A percentile compares a stretch with the other conserved stretches of the same genome.
These are phyloP conservation scores for Mastigias papua DNA, from an alignment of 30 jellyfish, hydroid and myxozoan species.

Conservation along the genomic window DNA sequence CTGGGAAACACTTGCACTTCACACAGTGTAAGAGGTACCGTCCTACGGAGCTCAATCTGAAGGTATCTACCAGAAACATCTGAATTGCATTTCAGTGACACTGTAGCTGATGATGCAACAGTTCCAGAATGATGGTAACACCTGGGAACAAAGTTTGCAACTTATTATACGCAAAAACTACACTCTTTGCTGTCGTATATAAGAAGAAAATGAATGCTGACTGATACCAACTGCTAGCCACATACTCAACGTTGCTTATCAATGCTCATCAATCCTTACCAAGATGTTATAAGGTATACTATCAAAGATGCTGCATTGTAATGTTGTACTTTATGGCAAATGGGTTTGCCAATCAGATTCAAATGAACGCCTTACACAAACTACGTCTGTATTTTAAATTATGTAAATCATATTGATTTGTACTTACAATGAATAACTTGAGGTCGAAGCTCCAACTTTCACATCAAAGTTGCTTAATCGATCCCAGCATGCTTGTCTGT, in stretches of 20 bases:
- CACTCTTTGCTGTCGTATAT: too few species aligned
- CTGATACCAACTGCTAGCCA: too few species aligned
- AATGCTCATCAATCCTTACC: too few species aligned
- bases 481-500: neutral
- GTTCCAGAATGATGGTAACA: constrained; percentile 7
- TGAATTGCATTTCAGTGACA: constrained; percentile 1
- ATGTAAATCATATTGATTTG: too few species aligned
- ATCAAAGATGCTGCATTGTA: too few species aligned
- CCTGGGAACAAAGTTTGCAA: neutral
- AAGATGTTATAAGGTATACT: too few species aligned
- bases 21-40: neutral
- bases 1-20: constrained; percentile 24
- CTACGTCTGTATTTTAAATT: too few species aligned
- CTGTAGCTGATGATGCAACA: neutral
- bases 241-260: too few species aligned
- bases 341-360: neutral
- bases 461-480: constrained; percentile 19
- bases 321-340: too few species aligned
- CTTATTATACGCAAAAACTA: too few species aligned
- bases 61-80: constrained; percentile 1
- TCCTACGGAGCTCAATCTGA: neutral
- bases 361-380: too few species aligned
- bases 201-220: too few species aligned
- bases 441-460: neutral
- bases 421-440: neutral